Conservation (phyloP, 1,140 invertebrate genomes). For the Cepaea nemoralis region DNA sequence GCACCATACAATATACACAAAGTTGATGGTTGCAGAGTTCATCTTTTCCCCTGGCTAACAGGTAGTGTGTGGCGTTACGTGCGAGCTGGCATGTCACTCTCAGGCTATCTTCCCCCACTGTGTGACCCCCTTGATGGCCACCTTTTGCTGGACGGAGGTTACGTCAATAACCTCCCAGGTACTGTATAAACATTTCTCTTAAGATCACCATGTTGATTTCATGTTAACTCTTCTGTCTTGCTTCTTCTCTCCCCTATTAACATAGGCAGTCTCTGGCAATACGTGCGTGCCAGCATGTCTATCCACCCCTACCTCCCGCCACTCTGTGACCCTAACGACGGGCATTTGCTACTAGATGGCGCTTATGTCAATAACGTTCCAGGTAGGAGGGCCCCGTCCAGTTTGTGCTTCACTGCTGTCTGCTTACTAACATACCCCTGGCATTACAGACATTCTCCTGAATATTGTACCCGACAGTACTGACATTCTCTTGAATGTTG, state of each 20-base stretch:
- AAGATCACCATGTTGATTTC: no score
- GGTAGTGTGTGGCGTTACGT: conserved; percentile 99
- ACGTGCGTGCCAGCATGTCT: conserved; percentile 98
- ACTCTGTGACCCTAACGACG: conserved; percentile 96
- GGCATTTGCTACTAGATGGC: conserved; percentile 97
- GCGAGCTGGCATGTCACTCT: conserved; percentile 98
- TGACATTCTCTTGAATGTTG: no score
- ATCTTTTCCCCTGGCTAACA: conserved; percentile 66
- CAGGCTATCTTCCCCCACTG: conserved; percentile 97
- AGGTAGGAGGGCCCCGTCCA: conserved; percentile 77
- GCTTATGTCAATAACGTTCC: conserved; percentile 99
- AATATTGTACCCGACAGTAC: no score
- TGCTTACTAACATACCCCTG: no score
- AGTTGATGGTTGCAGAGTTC: not conserved
- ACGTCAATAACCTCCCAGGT: conserved; percentile 99
- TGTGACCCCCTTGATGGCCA: conserved; percentile 98
- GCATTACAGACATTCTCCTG: no score
- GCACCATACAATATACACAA: no score
- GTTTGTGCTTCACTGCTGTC: no score
- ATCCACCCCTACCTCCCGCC: conserved; percentile 98
- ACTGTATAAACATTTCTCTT: conserved; percentile 43
- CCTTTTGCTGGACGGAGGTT: conserved; percentile 98
- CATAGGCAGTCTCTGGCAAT: conserved; percentile 95
- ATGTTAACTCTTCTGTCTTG: not conserved
- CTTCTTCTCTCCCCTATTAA: not conserved